Conservation (phyloP, 2,888 invertebrate species). For the Cetonia aurata region DNA sequence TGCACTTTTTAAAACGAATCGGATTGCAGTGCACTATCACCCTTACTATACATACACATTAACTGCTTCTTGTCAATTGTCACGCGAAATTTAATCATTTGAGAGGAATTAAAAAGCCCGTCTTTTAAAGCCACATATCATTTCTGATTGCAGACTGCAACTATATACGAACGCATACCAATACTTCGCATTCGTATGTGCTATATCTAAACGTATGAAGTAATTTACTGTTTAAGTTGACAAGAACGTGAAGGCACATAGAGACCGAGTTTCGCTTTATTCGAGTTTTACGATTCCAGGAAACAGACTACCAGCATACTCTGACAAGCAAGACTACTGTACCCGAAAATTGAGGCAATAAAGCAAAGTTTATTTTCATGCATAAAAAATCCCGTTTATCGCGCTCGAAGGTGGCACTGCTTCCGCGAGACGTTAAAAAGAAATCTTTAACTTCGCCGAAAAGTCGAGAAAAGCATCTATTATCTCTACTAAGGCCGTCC, state of each 20-base stretch:
- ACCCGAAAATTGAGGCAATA: constrained; percentile 36
- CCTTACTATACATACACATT: too few species aligned
- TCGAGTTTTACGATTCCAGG: constrained; percentile 27
- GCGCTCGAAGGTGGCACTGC: constrained; percentile 28
- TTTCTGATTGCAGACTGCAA: too few species aligned
- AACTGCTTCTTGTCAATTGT: too few species aligned
- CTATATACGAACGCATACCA: too few species aligned
- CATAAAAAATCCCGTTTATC: constrained; percentile 39
- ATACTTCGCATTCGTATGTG: too few species aligned
- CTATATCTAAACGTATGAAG: constrained; percentile 2
- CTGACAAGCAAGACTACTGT: constrained; percentile 29
- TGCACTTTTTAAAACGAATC: too few species aligned
- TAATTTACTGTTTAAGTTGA: constrained; percentile 22
- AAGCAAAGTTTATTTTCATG: constrained; percentile 36
- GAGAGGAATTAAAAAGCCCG: too few species aligned
- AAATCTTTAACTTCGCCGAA: constrained; percentile 38
- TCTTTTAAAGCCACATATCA: too few species aligned
- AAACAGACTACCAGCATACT: constrained; percentile 8
- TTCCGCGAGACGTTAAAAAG: constrained; percentile 28
- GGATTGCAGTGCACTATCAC: too few species aligned
- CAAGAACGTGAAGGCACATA: constrained; percentile 6
- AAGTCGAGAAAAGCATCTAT: constrained; percentile 39
- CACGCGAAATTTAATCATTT: too few species aligned
- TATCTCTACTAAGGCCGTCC: constrained; percentile 11
- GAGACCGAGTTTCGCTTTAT: constrained; percentile 27